Evolutionary conservation across 2,888 invertebrate species (phyloP).

Genomic region (Apomyelois bistriatella): DNA sequence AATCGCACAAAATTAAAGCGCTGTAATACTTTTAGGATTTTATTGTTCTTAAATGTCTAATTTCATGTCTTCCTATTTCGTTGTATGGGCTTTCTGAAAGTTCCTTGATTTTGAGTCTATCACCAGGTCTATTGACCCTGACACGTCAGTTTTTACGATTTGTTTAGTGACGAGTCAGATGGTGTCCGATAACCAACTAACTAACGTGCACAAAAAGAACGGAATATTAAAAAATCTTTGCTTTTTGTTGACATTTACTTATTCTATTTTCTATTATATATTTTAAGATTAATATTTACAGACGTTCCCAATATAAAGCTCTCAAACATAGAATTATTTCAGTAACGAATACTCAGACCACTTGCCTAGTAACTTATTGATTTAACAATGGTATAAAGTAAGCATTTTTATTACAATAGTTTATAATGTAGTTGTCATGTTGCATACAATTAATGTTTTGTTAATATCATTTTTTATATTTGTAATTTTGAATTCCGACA

Average conservation of each 20-base stretch:
- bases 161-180: no score
- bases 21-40: neutral
- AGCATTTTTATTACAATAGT: constrained; percentile 15
- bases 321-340: constrained; percentile 5
- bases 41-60: neutral
- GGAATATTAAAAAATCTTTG: no score
- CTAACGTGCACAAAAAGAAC: no score
- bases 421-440: constrained; percentile 8
- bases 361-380: constrained; percentile 25
- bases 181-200: no score
- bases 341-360: constrained; percentile 24
- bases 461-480: constrained; percentile 11
- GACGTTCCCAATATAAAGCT: neutral
- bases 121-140: no score
- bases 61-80: constrained; percentile 6
- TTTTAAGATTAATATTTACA: no score
- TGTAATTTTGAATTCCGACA: constrained; percentile 5
- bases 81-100: neutral
- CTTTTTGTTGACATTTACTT: no score
- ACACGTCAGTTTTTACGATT: no score
- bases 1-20: no score
- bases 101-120: neutral
- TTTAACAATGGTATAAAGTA: constrained; percentile 19
- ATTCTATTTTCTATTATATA: no score
- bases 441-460: constrained; percentile 8